These are phyloP conservation scores for Melieria picta DNA, from an alignment of 2,888 invertebrate genomes.

Conservation along the genomic window DNA sequence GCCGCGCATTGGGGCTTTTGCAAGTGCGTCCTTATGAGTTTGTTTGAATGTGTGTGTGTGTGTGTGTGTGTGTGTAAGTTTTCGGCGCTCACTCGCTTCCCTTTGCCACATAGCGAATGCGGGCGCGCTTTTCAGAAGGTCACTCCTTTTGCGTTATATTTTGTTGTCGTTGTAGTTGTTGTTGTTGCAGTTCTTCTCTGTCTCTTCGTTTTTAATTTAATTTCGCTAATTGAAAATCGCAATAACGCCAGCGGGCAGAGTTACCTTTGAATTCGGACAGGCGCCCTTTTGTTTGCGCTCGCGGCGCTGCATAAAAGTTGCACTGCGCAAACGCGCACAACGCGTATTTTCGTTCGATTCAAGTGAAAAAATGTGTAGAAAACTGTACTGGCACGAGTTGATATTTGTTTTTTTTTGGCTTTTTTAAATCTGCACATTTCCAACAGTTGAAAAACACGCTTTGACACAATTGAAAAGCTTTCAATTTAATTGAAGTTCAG, in stretches of 20 bases:
- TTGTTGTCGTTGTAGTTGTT: conserved; percentile 2
- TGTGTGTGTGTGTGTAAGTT: too few relatives aligned
- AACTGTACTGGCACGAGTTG: conserved; percentile 9
- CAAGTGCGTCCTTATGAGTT: too few relatives aligned
- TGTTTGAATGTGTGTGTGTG: too few relatives aligned
- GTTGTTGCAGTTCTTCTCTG: conserved; percentile 16
- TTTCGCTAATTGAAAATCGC: conserved; percentile 65
- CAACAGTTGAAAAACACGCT: too few relatives aligned
- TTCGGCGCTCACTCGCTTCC: too few relatives aligned
- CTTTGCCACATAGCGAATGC: too few relatives aligned
- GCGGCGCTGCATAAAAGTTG: conserved; percentile 33
- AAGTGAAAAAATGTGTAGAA: neutral
- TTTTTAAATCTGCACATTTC: neutral
- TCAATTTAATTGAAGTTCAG: too few relatives aligned
- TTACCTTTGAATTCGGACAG: conserved; percentile 30
- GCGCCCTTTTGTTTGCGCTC: neutral
- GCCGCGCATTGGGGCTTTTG: too few relatives aligned
- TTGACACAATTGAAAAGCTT: too few relatives aligned
- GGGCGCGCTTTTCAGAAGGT: conserved; percentile 15
- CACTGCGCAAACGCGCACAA: conserved; percentile 21
- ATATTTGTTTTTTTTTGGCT: conserved; percentile 5
- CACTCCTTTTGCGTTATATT: neutral
- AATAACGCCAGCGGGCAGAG: conserved; percentile 56
- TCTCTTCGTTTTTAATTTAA: conserved; percentile 49
- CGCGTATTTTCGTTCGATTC: conserved; percentile 11